phyloP scores from a whole-genome alignment of 2,888 invertebrate species.

The Chouioia cunea region DNA sequence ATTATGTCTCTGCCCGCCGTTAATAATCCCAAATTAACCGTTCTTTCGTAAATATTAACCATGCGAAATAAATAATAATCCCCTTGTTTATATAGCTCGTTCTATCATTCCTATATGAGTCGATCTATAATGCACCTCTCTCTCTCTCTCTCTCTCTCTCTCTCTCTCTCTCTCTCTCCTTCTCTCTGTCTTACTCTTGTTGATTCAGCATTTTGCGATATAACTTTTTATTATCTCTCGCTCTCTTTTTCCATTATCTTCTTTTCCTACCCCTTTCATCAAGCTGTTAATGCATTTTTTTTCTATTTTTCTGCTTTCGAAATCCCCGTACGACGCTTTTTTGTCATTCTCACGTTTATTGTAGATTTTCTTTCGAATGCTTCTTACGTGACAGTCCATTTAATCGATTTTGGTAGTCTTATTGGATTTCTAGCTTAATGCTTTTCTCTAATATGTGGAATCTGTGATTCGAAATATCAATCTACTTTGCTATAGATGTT shows the following conservation, averaged over 20 bases:
- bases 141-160: conserved; percentile 49
- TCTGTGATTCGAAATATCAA: too few species aligned
- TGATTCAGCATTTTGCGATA: conserved; percentile 13
- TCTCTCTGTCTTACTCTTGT: conserved; percentile 34
- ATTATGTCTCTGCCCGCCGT: conserved; percentile 35
- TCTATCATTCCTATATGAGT: conserved; percentile 57
- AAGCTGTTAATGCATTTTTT: background rate
- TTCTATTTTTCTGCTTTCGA: conserved; percentile 1
- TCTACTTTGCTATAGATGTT: too few species aligned
- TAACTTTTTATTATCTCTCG: conserved; percentile 6
- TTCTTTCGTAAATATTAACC: background rate
- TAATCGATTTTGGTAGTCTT: conserved; percentile 21
- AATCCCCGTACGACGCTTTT: background rate
- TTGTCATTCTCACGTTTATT: background rate
- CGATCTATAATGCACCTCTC: conserved; percentile 57
- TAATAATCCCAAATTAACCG: conserved; percentile 31
- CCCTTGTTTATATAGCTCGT: too few species aligned
- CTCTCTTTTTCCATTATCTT: background rate
- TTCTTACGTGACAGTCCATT: conserved; percentile 24
- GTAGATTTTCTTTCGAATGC: conserved; percentile 41
- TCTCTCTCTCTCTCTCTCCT: conserved; percentile 49
- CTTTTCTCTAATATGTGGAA: background rate
- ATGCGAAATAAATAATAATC: conserved; percentile 19
- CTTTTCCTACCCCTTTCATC: background rate
- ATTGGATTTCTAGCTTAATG: background rate